Conservation (phyloP, 1,140 invertebrate genomes). For the Colletes latitarsis region DNA sequence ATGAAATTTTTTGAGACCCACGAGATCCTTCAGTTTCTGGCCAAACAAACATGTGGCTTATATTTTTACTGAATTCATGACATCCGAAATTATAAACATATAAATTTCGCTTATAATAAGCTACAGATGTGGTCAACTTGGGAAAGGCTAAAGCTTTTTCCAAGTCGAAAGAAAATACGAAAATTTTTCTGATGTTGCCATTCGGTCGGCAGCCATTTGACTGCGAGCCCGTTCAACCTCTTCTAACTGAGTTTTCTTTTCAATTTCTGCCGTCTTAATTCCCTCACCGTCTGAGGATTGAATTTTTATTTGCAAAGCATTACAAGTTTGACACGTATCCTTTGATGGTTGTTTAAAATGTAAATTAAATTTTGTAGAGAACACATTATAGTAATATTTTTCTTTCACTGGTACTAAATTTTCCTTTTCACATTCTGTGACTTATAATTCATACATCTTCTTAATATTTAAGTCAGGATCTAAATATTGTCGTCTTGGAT, state of each 20-base stretch:
- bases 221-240: too few relatives aligned
- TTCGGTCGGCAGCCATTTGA: conserved; percentile 39
- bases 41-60: neutral
- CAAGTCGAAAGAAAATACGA: conserved; percentile 59
- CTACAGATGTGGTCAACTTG: conserved; percentile 52
- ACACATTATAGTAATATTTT: too few relatives aligned
- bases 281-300: conserved; percentile 37
- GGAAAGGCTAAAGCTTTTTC: conserved; percentile 64
- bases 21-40: neutral
- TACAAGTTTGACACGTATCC: conserved; percentile 62
- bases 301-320: conserved; percentile 53
- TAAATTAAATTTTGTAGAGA: conserved; percentile 80
- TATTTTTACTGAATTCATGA: neutral
- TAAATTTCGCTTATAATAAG: conserved; percentile 67
- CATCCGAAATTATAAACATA: conserved; percentile 58
- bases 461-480: conserved; percentile 77
- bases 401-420: too few relatives aligned
- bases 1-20: too few relatives aligned
- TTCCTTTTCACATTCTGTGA: too few relatives aligned
- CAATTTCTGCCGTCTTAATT: too few relatives aligned
- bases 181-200: conserved; percentile 20
- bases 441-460: conserved; percentile 74
- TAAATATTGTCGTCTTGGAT: conserved; percentile 79
- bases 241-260: conserved; percentile 58
- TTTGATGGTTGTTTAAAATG: conserved; percentile 77